Percentiles rank a stretch among this genome's conserved stretches.
These are phyloP conservation scores for Mesoligia furuncula DNA, from an alignment of 2,888 invertebrate species.

Conservation along the genomic window DNA sequence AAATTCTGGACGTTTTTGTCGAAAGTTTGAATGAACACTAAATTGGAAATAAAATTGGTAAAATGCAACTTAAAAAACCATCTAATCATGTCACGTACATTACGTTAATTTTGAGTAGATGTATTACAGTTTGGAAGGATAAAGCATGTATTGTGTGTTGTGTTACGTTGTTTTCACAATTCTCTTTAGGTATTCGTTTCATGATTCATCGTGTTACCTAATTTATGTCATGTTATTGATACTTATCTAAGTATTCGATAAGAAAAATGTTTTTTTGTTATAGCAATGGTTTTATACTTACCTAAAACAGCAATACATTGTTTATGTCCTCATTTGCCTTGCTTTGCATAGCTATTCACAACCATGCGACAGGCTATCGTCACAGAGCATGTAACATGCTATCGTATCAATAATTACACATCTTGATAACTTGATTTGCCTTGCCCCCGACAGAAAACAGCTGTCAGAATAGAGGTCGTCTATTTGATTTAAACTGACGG, in stretches of 20 bases:
- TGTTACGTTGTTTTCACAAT: constrained; percentile 63
- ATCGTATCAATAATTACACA: neutral
- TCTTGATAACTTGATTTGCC: neutral
- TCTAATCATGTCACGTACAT: constrained; percentile 82
- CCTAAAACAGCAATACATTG: neutral
- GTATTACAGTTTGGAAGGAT: constrained; percentile 65
- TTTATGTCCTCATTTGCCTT: neutral
- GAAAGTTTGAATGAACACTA: constrained; percentile 32
- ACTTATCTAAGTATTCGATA: constrained; percentile 41
- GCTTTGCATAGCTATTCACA: neutral
- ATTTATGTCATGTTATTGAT: constrained; percentile 46
- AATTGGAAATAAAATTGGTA: constrained; percentile 20
- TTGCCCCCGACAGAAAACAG: neutral
- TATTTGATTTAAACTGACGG: neutral
- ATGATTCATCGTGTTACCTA: constrained; percentile 50
- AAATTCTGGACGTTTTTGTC: constrained; percentile 13
- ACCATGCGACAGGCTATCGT: neutral
- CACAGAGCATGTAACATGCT: neutral
- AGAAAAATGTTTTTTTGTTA: constrained; percentile 10
- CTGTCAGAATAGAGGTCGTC: neutral
- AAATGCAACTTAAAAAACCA: constrained; percentile 32
- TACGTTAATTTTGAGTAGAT: constrained; percentile 56
- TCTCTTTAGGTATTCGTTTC: constrained; percentile 42
- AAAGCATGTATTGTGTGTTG: constrained; percentile 67
- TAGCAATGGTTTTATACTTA: neutral